Percentiles rank a stretch among this genome's conserved stretches.
Evolutionary conservation across 2,888 invertebrate species (phyloP).

Genomic region (Saturnia japonica): DNA sequence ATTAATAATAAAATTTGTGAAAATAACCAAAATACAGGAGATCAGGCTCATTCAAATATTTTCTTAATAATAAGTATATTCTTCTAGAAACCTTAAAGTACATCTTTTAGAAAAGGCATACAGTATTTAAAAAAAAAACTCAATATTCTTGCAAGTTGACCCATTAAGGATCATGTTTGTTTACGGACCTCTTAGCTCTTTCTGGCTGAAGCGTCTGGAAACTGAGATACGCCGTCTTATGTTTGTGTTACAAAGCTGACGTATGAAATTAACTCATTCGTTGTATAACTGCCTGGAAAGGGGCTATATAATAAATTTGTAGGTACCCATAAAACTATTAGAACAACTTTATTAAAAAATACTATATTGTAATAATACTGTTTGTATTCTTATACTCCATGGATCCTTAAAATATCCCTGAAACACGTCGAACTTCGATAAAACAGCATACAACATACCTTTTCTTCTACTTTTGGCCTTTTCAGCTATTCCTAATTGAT

Average conservation of each 20-base stretch:
- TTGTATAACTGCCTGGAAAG: neutral
- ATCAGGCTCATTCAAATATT: no score
- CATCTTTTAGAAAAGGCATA: neutral
- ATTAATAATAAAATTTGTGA: no score
- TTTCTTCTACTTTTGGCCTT: neutral
- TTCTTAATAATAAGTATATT: no score
- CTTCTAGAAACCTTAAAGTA: neutral
- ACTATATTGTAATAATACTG: neutral
- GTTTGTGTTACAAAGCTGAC: conserved; percentile 11
- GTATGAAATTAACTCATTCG: conserved; percentile 10
- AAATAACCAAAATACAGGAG: no score
- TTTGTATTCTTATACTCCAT: no score
- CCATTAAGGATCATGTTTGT: conserved; percentile 10
- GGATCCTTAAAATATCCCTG: no score
- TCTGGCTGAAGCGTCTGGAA: neutral
- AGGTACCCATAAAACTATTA: neutral
- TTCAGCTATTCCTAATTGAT: neutral
- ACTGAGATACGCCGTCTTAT: conserved; percentile 10
- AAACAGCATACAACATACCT: no score
- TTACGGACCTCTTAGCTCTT: conserved; percentile 10
- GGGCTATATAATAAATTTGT: neutral
- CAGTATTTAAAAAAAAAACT: neutral
- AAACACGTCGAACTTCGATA: no score
- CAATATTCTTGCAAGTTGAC: conserved; percentile 11
- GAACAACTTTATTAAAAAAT: neutral